phyloP scores from a whole-genome alignment of 2,113 vertebrate genomes.

The Colossoma macropomum region DNA sequence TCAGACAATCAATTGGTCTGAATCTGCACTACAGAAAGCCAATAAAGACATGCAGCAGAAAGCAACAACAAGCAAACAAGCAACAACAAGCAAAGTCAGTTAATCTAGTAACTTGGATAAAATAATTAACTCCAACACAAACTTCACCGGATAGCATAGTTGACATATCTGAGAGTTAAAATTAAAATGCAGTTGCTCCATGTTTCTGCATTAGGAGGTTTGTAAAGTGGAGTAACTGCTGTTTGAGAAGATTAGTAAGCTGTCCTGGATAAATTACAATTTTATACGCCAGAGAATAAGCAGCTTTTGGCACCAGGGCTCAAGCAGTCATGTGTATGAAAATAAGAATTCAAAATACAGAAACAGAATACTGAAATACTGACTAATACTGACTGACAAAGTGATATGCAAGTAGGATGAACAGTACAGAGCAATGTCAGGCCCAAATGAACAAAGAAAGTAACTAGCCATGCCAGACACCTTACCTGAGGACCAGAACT shows the following conservation, averaged over 20 bases:
- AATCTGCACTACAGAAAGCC: not conserved
- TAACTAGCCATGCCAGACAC: not conserved
- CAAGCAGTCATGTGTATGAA: not conserved
- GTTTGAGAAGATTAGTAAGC: not conserved
- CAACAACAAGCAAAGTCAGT: not conserved
- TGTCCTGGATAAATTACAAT: slow-evolving; percentile 12
- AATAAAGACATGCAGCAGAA: not conserved
- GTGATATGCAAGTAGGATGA: not conserved
- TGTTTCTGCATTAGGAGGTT: not conserved
- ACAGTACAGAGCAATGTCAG: not conserved
- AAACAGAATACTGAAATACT: not conserved
- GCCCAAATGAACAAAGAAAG: not conserved
- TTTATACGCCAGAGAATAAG: slow-evolving; percentile 10
- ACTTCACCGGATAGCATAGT: not conserved
- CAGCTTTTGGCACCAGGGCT: not conserved
- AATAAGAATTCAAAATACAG: not conserved
- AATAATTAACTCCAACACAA: not conserved
- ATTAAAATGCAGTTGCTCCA: not conserved
- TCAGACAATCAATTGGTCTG: not conserved
- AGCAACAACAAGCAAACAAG: not conserved
- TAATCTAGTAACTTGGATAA: not conserved
- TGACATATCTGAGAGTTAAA: not conserved
- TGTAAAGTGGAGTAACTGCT: not conserved
- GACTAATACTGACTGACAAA: not conserved
- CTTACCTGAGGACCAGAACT: not conserved